These are phyloP conservation scores for Glossophaga mutica DNA, from an alignment of 2,797 vertebrate genomes.

Conservation along the genomic window DNA sequence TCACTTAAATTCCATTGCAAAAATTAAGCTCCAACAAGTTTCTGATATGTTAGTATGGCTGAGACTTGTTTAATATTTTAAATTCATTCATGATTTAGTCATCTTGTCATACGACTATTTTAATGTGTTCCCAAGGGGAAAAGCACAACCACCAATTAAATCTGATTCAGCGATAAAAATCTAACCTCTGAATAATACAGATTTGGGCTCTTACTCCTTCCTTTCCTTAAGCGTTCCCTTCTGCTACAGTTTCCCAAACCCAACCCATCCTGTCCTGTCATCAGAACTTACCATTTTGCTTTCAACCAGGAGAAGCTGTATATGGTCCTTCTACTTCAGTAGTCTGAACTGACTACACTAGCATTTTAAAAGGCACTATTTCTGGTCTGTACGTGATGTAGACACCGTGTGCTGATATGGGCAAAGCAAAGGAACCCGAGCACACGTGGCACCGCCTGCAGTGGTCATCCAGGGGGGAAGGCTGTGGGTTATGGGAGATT, in stretches of 20 bases:
- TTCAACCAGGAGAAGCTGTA: neutral
- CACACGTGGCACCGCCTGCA: neutral
- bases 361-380: neutral
- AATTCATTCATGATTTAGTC: conserved; percentile 69
- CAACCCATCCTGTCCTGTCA: neutral
- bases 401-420: neutral
- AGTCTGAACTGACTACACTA: neutral
- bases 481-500: neutral
- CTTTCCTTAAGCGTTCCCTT: neutral
- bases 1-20: conserved; percentile 23
- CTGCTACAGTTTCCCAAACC: neutral
- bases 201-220: neutral
- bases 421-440: neutral
- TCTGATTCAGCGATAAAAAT: conserved; percentile 40
- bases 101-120: conserved; percentile 36
- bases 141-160: conserved; percentile 61
- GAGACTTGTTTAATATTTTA: conserved; percentile 58
- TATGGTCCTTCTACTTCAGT: neutral
- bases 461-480: neutral
- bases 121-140: conserved; percentile 70
- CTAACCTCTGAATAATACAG: conserved; percentile 35
- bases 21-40: conserved; percentile 67
- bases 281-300: neutral
- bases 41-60: conserved; percentile 47
- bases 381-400: neutral